Evolutionary conservation across 1,140 invertebrate genomes (phyloP).

Genomic region (Metopolophium dirhodum): DNA sequence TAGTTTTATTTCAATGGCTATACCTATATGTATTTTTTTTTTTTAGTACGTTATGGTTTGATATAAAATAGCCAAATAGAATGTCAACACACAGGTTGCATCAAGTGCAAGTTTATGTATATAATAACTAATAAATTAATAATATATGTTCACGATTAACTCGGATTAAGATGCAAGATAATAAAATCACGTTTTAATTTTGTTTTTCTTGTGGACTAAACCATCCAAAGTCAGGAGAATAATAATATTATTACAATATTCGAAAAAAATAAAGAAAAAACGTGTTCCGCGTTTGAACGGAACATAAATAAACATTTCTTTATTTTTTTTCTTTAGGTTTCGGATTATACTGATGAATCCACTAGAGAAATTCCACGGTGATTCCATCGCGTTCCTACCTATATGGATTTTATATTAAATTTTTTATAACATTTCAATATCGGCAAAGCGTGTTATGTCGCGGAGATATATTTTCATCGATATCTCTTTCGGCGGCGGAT

Average conservation of each 20-base stretch:
- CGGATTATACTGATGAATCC: neutral
- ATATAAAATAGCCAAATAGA: neutral
- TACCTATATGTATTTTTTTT: neutral
- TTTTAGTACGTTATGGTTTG: neutral
- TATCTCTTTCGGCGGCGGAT: neutral
- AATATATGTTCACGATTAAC: neutral
- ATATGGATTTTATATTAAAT: neutral
- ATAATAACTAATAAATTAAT: neutral
- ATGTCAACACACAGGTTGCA: neutral
- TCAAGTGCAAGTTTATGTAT: neutral
- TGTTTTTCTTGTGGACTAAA: neutral
- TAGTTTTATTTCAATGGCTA: neutral
- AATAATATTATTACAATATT: conserved; percentile 5
- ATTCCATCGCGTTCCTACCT: neutral
- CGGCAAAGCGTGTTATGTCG: neutral
- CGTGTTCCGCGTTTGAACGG: neutral
- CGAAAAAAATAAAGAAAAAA: neutral
- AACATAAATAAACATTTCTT: neutral
- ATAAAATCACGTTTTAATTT: neutral
- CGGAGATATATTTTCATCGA: neutral
- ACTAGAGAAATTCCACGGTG: neutral
- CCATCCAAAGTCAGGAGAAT: neutral
- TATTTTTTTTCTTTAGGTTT: neutral
- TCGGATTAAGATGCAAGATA: neutral
- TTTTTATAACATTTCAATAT: neutral